Base-by-base conservation (phyloP, 2,888 invertebrate species). In the Chalcosyrphus nemorum region DNA sequence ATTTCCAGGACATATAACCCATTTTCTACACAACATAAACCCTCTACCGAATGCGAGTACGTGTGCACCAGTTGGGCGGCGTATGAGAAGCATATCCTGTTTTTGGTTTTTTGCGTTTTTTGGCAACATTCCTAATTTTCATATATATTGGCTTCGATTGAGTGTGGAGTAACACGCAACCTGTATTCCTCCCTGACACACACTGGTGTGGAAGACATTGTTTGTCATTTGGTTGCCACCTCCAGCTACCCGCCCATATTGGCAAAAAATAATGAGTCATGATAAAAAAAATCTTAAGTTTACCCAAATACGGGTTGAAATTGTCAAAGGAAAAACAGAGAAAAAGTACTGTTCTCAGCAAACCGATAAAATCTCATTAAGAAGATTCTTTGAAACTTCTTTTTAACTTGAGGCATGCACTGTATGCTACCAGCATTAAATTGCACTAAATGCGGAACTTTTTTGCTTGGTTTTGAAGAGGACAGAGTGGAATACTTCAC, bases 71-170 rank as follows among this genome's bases (percentile, higher is more conserved):
- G 15, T 29, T 61, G 32, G 2, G 2, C 17, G 56, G 29, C 29
- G 45, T 38, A 47, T n/a, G n/a, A n/a, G n/a, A n/a, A n/a, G n/a
- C n/a, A n/a, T 24, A 61, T 63, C 35, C 54, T 68, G 50, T 59
- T 43, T 66, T 21, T 70, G 24, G 41, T 45, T 41, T 57, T 75
- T 17, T 54, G 17, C 43, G 19, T 63, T 77, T 70, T 32, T 84
- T 80, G 84, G 80, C 80, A 80, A 84, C 38, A 17, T 70, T 63
- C 57, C 68, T 75, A 80, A 75, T 74, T 84, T 81, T 66, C 35
- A 45, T 24, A 66, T 57, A 45, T 54, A 70, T 80, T 80, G 57
- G 52, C 63, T 70, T 45, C 74, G 70, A 84, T 75, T 75, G 74
- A 70, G 63, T 27, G 29, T 47, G 47, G 6, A 43, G 38, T 43